A percentile compares a stretch with the other conserved stretches of the same genome.
Conservation (phyloP, 2,113 vertebrate species). For the Apaloderma vittatum region DNA sequence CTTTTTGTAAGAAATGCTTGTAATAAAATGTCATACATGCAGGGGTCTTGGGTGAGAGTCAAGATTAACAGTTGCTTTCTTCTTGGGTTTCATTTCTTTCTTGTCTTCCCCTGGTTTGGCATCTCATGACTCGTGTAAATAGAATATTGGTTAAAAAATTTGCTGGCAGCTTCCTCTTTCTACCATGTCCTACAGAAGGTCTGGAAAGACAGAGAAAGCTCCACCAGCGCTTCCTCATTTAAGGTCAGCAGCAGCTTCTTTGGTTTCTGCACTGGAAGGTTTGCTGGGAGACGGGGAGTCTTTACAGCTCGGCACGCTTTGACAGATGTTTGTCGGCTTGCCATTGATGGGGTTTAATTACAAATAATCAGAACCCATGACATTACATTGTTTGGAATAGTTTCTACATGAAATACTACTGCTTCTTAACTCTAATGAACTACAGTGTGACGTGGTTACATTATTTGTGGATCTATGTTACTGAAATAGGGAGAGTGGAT, state of each 20-base stretch:
- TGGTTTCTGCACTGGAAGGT: background rate
- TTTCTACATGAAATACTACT: background rate
- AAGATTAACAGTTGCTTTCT: constrained; percentile 23
- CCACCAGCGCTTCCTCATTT: background rate
- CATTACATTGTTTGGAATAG: background rate
- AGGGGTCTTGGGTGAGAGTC: constrained; percentile 15
- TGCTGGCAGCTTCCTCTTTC: constrained; percentile 3
- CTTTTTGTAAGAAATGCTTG: constrained; percentile 17
- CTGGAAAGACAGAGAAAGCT: background rate
- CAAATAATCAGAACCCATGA: background rate
- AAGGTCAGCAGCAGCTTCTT: background rate
- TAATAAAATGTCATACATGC: background rate
- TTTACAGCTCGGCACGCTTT: background rate
- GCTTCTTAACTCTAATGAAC: background rate
- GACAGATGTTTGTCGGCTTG: background rate
- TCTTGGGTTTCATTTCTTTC: background rate
- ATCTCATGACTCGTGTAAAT: background rate
- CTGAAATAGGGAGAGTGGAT: background rate
- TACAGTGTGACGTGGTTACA: background rate
- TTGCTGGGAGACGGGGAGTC: background rate
- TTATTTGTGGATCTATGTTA: background rate
- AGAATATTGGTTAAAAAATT: background rate
- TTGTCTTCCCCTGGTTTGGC: background rate
- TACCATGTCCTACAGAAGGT: background rate
- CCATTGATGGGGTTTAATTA: background rate